Conservation (phyloP, 2,888 invertebrate species). For the Napeogenes sylphis region DNA sequence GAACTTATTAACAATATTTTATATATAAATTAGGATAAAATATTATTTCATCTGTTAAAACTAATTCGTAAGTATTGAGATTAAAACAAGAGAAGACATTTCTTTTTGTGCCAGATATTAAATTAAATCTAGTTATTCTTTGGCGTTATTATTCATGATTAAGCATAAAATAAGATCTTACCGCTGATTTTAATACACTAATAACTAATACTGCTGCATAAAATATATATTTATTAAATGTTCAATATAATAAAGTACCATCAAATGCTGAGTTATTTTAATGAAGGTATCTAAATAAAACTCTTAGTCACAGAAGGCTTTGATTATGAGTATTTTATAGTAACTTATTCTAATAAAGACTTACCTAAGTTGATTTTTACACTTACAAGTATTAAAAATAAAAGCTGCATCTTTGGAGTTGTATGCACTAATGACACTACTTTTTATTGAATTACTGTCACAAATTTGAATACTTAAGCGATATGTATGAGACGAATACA, state of each 20-base stretch:
- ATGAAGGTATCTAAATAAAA: slow-evolving; percentile 11
- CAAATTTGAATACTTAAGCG: slow-evolving; percentile 64
- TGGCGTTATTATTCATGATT: slow-evolving; percentile 16
- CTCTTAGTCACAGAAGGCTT: slow-evolving; percentile 36
- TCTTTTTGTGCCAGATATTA: slow-evolving; percentile 13
- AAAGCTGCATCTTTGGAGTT: slow-evolving; percentile 72
- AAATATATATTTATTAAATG: neutral
- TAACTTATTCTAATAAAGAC: slow-evolving; percentile 51
- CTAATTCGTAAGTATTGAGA: too few species aligned
- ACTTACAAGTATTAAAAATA: slow-evolving; percentile 66
- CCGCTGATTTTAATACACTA: neutral
- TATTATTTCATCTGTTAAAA: too few species aligned
- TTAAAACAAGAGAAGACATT: neutral
- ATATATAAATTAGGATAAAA: too few species aligned
- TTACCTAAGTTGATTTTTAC: slow-evolving; percentile 49
- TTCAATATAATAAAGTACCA: neutral
- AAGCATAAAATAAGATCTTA: neutral
- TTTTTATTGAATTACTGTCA: slow-evolving; percentile 64
- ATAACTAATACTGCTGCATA: neutral
- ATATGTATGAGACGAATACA: slow-evolving; percentile 57
- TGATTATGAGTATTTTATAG: slow-evolving; percentile 28
- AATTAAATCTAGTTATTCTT: slow-evolving; percentile 25
- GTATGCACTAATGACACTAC: slow-evolving; percentile 38
- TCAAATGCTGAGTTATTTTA: neutral
- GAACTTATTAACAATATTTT: too few species aligned